These are phyloP conservation scores for Siphonodentalium dalli DNA, from an alignment of 2,888 invertebrate species.

Conservation along the genomic window DNA sequence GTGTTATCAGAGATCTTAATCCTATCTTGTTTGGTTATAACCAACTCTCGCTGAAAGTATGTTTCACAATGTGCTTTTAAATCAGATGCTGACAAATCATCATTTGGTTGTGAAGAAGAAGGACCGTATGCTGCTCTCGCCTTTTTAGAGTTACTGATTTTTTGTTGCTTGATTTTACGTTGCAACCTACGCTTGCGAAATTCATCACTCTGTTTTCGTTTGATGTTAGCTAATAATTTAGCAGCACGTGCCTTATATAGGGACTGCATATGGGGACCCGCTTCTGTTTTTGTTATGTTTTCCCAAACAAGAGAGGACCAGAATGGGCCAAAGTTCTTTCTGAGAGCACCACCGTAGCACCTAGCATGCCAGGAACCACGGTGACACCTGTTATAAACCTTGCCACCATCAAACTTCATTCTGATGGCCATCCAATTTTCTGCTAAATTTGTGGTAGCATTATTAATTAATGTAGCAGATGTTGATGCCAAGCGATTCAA, in stretches of 20 bases:
- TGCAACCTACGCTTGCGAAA: too few relatives aligned
- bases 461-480: constrained; percentile 18
- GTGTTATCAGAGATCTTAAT: constrained; percentile 1
- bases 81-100: neutral
- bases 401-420: constrained; percentile 30
- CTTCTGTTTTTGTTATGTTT: neutral
- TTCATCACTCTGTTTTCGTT: too few relatives aligned
- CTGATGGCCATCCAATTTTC: constrained; percentile 28
- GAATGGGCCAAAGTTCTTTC: constrained; percentile 15
- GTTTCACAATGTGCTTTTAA: neutral
- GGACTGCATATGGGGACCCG: too few relatives aligned
- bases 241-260: too few relatives aligned
- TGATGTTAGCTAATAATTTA: too few relatives aligned
- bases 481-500: constrained; percentile 23
- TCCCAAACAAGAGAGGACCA: constrained; percentile 15
- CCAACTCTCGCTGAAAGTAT: neutral
- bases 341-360: constrained; percentile 19
- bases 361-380: constrained; percentile 22
- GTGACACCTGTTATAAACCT: constrained; percentile 17
- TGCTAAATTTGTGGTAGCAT: constrained; percentile 26
- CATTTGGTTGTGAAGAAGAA: too few relatives aligned
- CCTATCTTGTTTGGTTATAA: neutral
- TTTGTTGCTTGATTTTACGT: too few relatives aligned
- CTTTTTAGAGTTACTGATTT: too few relatives aligned
- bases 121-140: too few relatives aligned